Evolutionary conservation across 2,888 invertebrate species (phyloP), one percentile per base, ranked within the genome.

Genomic region (Flexamia atlantica): DNA sequence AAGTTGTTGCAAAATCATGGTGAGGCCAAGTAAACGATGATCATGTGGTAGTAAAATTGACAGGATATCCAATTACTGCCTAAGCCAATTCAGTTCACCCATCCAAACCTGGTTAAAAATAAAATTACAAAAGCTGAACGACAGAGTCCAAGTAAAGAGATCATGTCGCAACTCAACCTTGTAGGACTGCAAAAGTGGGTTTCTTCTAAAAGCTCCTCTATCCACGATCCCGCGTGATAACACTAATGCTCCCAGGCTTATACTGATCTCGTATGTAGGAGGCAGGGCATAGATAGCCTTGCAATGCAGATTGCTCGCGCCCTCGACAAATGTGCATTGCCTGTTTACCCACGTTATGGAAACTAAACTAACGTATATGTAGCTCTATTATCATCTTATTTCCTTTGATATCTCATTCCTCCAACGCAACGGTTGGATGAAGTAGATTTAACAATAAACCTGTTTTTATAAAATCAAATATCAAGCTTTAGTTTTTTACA

Each of bases 141-240:
- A n/a, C 7, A 40, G 10, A 53, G 53, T 23, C 30, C 28, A 9
- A 20, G 20, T 70, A 40, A 70, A 40, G 70, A 40, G 70, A 36
- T 28, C 5, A 28, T 70, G 70, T 70, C 20, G 70, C 70, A 70
- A 70, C 40, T 12, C 40, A 70, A 40, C 70, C 70, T 70, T 64
- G 64, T 30, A 57, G 12, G 7, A 46, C 14, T 3, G 60, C 28
- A 17, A 32, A 36, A 40, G 40, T 70, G 40, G 70, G 70, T 36
- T 40, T 68, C 68, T 23, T 40, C 70, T 70, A 40, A 70, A 70
- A 70, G 70, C 70, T 23, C 20, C 17, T 3, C 40, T 70, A 70
- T 70, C 36, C 70, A 9, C 40, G 70, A 70, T 70, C 36, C 23
- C 20, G 4, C n/a, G 1, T 28, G 64, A 64, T 30, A 57, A 64